Evolutionary conservation across 1,140 invertebrate species (phyloP), one percentile per base, ranked within the genome.

Genomic region (Drosophila murphyi): DNA sequence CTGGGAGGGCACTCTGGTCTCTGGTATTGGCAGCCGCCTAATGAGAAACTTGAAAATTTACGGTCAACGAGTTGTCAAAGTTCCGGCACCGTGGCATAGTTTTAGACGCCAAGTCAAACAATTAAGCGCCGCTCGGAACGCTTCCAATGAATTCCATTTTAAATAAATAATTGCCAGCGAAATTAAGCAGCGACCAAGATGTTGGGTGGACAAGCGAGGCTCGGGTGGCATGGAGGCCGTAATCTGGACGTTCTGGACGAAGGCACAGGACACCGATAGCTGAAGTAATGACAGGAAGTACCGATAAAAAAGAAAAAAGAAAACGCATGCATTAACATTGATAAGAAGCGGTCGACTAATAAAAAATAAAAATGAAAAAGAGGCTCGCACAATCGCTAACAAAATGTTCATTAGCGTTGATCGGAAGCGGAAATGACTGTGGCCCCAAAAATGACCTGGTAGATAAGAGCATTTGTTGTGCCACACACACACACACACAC

Each of bases 11-110:
- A 41, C 37, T 7, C 37, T 43, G 3, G 39, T 43, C 39, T 28
- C 32, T 61, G 71, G 56, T 57, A 52, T 29, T 65, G 62, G 45
- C 54, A 67, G 67, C 69, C 63, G 76, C 83, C 82, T 88, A 88
- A 88, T 88, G 83, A 88, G 82, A 88, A 88, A 88, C 83, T 88
- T 88, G 85, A 82, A 88, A 88, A 88, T 88, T 89, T 89, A 88
- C 83, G 83, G 83, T 88, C 83, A 88, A 88, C 83, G 83, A 89
- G 83, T 83, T 88, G 83, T 88, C 83, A 88, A 83, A 88, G 85
- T 78, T 81, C 62, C 83, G 59, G 50, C 65, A 50, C 52, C 65
- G 54, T 34, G 60, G 59, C 80, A 87, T 87, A 87, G 82, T 87
- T 87, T 83, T 67, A 55, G 83, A 72, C 56, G 80, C 76, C 76